Percentiles rank a stretch among this genome's conserved stretches.
Conservation (phyloP, 2,888 invertebrate genomes). For the Agonopterix subpropinquella region DNA sequence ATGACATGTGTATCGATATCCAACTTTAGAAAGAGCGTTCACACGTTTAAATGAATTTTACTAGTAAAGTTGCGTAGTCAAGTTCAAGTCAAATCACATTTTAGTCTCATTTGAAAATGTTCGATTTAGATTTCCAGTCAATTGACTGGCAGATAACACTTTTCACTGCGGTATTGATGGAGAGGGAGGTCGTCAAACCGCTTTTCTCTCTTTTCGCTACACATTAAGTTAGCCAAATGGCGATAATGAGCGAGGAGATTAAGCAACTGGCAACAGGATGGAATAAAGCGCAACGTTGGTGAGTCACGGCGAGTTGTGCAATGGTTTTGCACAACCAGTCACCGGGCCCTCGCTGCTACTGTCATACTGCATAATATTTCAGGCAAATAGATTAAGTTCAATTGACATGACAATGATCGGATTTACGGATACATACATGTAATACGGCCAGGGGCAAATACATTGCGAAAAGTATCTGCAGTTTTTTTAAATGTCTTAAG, state of each 20-base stretch:
- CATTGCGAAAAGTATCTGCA: constrained; percentile 12
- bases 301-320: constrained; percentile 42
- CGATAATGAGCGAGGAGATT: constrained; percentile 45
- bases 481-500: not conserved
- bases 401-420: constrained; percentile 19
- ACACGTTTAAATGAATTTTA: constrained; percentile 8
- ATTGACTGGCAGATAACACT: constrained; percentile 1
- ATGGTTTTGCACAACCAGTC: constrained; percentile 55
- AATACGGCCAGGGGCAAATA: constrained; percentile 25
- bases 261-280: constrained; percentile 48
- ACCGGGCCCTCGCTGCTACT: constrained; percentile 34
- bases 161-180: constrained; percentile 2
- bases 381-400: constrained; percentile 19
- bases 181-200: constrained; percentile 1
- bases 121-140: constrained; percentile 10
- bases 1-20: not conserved
- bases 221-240: constrained; percentile 19
- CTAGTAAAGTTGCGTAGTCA: constrained; percentile 5
- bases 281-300: constrained; percentile 24
- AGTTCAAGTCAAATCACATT: not conserved
- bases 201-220: constrained; percentile 9
- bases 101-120: constrained; percentile 17
- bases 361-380: constrained; percentile 35
- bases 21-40: not conserved
- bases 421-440: constrained; percentile 14